These are phyloP conservation scores for Perca flavescens DNA, from an alignment of 2,113 vertebrate genomes.

Conservation along the genomic window DNA sequence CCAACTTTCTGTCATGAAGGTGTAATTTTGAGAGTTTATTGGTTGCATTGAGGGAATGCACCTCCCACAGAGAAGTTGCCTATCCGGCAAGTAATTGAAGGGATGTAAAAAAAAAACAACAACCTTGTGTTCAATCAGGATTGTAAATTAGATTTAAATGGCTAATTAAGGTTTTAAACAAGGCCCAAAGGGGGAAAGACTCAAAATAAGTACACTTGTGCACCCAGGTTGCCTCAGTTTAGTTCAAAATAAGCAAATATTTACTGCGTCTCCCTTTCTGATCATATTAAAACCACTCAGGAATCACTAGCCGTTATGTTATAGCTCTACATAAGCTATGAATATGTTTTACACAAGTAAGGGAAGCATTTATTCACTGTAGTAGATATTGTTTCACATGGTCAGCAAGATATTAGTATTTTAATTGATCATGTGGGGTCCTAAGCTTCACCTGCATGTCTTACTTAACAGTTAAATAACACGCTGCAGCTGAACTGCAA, in stretches of 20 bases:
- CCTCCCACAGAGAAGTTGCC: slow-evolving; percentile 13
- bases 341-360: neutral
- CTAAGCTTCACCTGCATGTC: slow-evolving; percentile 2
- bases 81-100: slow-evolving; percentile 19
- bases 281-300: neutral
- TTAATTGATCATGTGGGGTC: neutral
- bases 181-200: slow-evolving; percentile 5
- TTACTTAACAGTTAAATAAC: slow-evolving; percentile 38
- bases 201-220: slow-evolving; percentile 3
- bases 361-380: neutral
- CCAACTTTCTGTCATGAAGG: slow-evolving; percentile 17
- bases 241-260: neutral
- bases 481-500: slow-evolving; percentile 17
- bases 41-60: neutral
- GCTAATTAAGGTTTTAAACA: slow-evolving; percentile 45
- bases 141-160: slow-evolving; percentile 38
- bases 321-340: neutral
- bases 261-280: neutral
- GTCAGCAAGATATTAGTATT: neutral
- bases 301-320: neutral
- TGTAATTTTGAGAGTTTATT: neutral
- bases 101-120: neutral
- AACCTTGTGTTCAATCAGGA: slow-evolving; percentile 21
- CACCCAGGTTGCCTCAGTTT: neutral
- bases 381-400: neutral